Base-by-base conservation (phyloP, 2,113 vertebrate genomes). In the Hippocampus mohnikei region DNA sequence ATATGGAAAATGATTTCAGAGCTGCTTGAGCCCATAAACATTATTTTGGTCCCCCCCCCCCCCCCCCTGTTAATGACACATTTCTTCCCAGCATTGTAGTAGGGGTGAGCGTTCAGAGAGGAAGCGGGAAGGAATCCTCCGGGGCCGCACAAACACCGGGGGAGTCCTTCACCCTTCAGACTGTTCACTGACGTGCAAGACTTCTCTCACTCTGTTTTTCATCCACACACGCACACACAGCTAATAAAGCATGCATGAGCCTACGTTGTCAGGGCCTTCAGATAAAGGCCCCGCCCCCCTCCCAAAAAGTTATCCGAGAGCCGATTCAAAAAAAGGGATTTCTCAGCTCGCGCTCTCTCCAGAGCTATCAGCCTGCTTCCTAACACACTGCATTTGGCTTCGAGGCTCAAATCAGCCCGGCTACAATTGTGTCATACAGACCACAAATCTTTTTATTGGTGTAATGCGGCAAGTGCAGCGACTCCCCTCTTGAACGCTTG, bases 1-100 rank as follows among this genome's bases (percentile, higher is more conserved):
- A 92, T 92, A 92, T 88, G 91, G 89, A 91, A 91, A 92, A 91
- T 90, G 78, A 90, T 91, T 91, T 88, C 87, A 89, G 87, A 87
- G 79, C 84, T 83, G 85, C 84, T 87, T 84, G 81, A 91, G 88
- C 86, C 87, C 84, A 88, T 87, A 91, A 91, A 92, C 88, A 84
- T 88, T 90, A 90, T 90, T 91, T 91, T 84, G 86, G 87, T 90
- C 87, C 89, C 87, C 42, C 42, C 42, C 11, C 1, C 11, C 42
- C 5, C 41, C 42, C 84, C 84, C 79, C 42, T 87, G 85, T 87
- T 90, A 90, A 88, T 89, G 88, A 91, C 88, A 88, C 84, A 88
- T 85, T 88, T 89, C 86, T 92, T 91, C 90, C 90, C 90, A 92
- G 78, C 85, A 89, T 88, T 89, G 86, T 84, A 76, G 81, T 79